These are phyloP conservation scores for Pandemis corylana DNA, from an alignment of 2,888 invertebrate species.

Conservation along the genomic window DNA sequence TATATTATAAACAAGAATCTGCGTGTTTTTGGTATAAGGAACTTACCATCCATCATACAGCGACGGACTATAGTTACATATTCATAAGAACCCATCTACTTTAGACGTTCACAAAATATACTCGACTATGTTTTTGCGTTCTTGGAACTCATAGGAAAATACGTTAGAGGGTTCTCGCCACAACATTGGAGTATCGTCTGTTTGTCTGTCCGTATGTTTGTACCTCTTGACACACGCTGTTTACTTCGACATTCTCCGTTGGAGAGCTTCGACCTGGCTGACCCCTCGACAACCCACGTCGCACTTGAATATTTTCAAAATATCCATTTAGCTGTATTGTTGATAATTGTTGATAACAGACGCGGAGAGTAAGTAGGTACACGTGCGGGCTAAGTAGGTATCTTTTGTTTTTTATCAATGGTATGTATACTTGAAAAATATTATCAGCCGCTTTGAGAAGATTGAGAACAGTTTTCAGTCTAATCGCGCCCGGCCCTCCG, in stretches of 20 bases:
- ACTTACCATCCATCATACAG: no score
- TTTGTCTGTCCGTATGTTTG: slow-evolving; percentile 61
- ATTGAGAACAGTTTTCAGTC: no score
- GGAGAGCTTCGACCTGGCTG: slow-evolving; percentile 52
- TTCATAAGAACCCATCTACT: background rate
- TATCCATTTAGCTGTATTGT: slow-evolving; percentile 19
- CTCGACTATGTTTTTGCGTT: slow-evolving; percentile 1
- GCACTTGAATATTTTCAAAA: slow-evolving; percentile 32
- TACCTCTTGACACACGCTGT: slow-evolving; percentile 69
- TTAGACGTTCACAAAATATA: background rate
- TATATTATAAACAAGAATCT: no score
- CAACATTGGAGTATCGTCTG: slow-evolving; percentile 47
- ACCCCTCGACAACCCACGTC: slow-evolving; percentile 53
- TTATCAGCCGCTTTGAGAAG: no score
- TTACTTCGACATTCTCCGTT: slow-evolving; percentile 70
- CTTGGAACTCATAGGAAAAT: slow-evolving; percentile 6
- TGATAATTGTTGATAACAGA: slow-evolving; percentile 21
- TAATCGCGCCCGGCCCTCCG: no score
- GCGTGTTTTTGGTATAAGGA: no score
- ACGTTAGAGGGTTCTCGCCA: slow-evolving; percentile 7
- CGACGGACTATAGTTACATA: no score
- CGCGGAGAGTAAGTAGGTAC: background rate
- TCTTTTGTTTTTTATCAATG: no score
- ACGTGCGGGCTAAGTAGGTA: background rate
- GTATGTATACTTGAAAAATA: no score